Evolutionary conservation across 2,888 invertebrate species (phyloP).

Genomic region (Chymomyza procnemis): DNA sequence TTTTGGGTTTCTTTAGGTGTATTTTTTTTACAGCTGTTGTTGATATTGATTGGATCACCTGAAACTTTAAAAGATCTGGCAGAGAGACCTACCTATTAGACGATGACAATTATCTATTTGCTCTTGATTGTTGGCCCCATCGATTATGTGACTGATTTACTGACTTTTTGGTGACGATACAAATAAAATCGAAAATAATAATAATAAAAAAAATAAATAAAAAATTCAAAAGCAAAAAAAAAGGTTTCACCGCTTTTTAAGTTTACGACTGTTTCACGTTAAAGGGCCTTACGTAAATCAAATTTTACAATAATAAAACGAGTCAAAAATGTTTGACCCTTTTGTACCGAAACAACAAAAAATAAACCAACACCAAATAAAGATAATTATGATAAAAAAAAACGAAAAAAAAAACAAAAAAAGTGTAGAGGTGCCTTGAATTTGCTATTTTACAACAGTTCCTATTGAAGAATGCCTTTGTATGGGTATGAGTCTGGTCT

Average conservation of each 20-base stretch:
- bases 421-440: background rate
- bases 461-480: background rate
- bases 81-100: background rate
- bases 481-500: too few relatives aligned
- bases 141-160: slow-evolving; percentile 54
- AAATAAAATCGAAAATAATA: slow-evolving; percentile 16
- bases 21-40: background rate
- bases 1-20: background rate
- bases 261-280: slow-evolving; percentile 65
- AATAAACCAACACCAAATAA: slow-evolving; percentile 17
- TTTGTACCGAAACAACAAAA: slow-evolving; percentile 48
- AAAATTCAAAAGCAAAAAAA: slow-evolving; percentile 48
- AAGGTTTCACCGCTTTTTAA: slow-evolving; percentile 60
- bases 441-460: background rate
- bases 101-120: slow-evolving; percentile 25
- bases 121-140: slow-evolving; percentile 16
- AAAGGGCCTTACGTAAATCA: slow-evolving; percentile 65
- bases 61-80: background rate
- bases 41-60: slow-evolving; percentile 19
- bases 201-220: slow-evolving; percentile 22
- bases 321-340: slow-evolving; percentile 42
- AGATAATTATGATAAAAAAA: too few relatives aligned
- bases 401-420: background rate
- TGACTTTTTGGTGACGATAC: slow-evolving; percentile 44
- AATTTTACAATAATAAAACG: slow-evolving; percentile 28